A percentile compares a stretch with the other conserved stretches of the same genome.
These are phyloP conservation scores for Sphaerodactylus townsendi DNA, from an alignment of 2,113 vertebrate species.

Conservation along the genomic window DNA sequence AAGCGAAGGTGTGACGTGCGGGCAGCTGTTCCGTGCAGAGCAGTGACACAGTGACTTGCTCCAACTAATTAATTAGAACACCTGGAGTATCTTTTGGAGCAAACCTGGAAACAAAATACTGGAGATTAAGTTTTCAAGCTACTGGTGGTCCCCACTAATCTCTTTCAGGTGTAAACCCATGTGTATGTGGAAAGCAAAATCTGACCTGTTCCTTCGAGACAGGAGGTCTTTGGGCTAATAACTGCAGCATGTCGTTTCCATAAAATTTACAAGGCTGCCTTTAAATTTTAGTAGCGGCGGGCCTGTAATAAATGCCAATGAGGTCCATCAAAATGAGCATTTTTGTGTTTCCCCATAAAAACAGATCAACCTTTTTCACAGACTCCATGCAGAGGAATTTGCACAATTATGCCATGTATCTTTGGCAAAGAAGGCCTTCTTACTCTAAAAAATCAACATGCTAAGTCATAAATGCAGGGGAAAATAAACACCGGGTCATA, in stretches of 20 bases:
- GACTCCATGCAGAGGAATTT: constrained; percentile 68
- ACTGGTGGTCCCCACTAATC: constrained; percentile 92
- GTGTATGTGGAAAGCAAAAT: constrained; percentile 65
- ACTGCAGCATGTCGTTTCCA: constrained; percentile 68
- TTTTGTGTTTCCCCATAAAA: constrained; percentile 65
- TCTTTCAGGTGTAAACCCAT: constrained; percentile 91
- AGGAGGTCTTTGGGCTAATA: constrained; percentile 70
- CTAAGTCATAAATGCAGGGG: constrained; percentile 65
- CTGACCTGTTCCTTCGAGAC: constrained; percentile 61
- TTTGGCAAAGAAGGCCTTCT: constrained; percentile 65
- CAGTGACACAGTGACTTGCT: constrained; percentile 72
- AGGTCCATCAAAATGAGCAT: constrained; percentile 66
- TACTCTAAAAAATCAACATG: constrained; percentile 66
- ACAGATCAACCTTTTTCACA: constrained; percentile 70
- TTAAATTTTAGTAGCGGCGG: constrained; percentile 69
- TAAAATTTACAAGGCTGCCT: constrained; percentile 68
- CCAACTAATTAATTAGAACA: constrained; percentile 86
- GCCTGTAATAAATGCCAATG: constrained; percentile 62
- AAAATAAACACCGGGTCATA: constrained; percentile 70
- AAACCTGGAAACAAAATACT: constrained; percentile 91
- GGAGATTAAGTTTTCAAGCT: constrained; percentile 86
- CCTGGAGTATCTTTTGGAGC: constrained; percentile 85
- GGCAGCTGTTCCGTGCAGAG: constrained; percentile 67
- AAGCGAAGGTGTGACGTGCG: constrained; percentile 58
- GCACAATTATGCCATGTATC: constrained; percentile 69